Evolutionary conservation across 2,113 vertebrate genomes (phyloP), one percentile per base, ranked within the genome.

Genomic region (Halichoerus grypus): DNA sequence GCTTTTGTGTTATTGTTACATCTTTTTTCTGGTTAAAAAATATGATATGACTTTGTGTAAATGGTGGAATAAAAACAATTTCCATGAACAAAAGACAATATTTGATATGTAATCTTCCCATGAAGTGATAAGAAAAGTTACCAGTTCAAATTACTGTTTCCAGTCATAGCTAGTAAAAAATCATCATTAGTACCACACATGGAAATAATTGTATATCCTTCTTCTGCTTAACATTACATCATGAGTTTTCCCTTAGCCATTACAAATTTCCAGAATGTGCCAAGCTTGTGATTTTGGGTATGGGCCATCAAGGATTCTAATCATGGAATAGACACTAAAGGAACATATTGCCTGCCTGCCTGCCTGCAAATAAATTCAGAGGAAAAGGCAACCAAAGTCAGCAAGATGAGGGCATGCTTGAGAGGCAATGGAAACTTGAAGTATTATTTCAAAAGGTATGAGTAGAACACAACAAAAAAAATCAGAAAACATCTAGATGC

Each of bases 211-310:
- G 91, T 89, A 59, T n/a, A 61, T 55, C 18, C 53, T 81, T n/a
- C 63, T 79, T 88, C 81, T 89, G 84, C 55, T 83, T 92, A 86
- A 33, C 69, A 96, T 95, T 96, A 81, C 55, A 85, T 97, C 96
- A 93, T 97, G 77, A 82, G 33, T 93, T 93, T 94, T 42, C 46
- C 77, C 18, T n/a, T 80, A 80, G 94, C 36, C 88, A 88, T 94
- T 93, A 95, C 49, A 94, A 55, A 53, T 93, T 97, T 92, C 55
- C 57, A 95, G 36, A 77, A 69, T 8, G 16, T 90, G 67, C 88
- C 95, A 97, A 92, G 59, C 59, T 49, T 96, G 18, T 90, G 69
- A 86, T 65, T 91, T 88, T 90, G 88, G 36, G 31, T 51, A 59
- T n/a, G 15, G 18, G 33, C 46, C 77, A 74, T 4, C 4, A 14